Conservation (phyloP, 2,888 invertebrate species). For the Sinohyriopsis cumingii region DNA sequence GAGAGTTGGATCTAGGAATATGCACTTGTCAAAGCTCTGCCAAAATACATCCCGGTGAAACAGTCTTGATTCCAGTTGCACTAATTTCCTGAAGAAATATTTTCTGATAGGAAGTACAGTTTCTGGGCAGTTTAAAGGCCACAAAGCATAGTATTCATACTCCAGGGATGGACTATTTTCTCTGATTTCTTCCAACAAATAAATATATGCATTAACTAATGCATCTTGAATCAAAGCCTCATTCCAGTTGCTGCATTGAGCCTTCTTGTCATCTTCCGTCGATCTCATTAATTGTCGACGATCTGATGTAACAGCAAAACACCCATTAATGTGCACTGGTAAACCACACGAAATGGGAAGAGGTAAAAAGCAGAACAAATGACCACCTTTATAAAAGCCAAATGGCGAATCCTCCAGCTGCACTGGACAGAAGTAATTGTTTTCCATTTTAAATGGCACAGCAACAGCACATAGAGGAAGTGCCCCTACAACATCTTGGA, state of each 20-base stretch:
- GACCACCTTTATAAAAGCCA: constrained; percentile 36
- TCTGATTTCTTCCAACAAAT: constrained; percentile 9
- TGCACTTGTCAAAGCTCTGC: no score
- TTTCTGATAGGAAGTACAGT: no score
- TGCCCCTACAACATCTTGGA: background rate
- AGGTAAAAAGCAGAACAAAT: constrained; percentile 46
- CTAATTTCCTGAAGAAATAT: no score
- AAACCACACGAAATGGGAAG: constrained; percentile 51
- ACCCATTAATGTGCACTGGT: constrained; percentile 61
- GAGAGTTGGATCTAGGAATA: no score
- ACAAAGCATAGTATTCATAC: no score
- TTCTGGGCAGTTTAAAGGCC: no score
- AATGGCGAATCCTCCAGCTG: constrained; percentile 5
- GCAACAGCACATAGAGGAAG: no score
- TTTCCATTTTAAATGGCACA: no score
- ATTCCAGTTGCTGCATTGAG: constrained; percentile 16
- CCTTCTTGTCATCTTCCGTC: constrained; percentile 51
- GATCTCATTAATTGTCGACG: constrained; percentile 44
- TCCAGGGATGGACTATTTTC: no score
- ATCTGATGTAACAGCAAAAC: constrained; percentile 58
- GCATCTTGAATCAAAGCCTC: constrained; percentile 17
- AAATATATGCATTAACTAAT: constrained; percentile 18
- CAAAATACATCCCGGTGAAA: no score
- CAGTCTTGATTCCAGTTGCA: background rate
- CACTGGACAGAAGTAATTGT: constrained; percentile 11